phyloP scores from a whole-genome alignment of 1,140 invertebrate species.

The Dendrolimus kikuchii region DNA sequence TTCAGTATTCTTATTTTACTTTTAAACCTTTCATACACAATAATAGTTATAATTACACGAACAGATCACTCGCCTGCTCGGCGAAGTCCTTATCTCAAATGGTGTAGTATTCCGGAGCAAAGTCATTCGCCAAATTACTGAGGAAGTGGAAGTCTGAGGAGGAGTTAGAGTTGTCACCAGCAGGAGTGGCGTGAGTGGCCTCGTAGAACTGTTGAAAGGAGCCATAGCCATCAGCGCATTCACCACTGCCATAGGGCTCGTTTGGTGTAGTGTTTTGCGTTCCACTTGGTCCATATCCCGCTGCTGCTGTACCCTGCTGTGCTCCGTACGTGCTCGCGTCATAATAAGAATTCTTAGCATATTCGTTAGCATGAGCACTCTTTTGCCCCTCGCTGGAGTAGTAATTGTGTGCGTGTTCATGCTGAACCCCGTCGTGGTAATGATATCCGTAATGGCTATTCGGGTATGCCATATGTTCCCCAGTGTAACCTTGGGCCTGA shows the following conservation, averaged over 20 bases:
- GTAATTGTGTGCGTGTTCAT: slow-evolving; percentile 58
- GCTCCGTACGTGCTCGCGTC: slow-evolving; percentile 50
- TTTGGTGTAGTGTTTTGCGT: slow-evolving; percentile 37
- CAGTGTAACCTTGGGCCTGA: slow-evolving; percentile 56
- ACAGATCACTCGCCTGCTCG: slow-evolving; percentile 66
- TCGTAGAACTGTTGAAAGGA: slow-evolving; percentile 82
- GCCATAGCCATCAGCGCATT: slow-evolving; percentile 77
- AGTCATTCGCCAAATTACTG: slow-evolving; percentile 91
- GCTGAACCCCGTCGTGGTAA: slow-evolving; percentile 60
- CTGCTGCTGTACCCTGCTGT: slow-evolving; percentile 41
- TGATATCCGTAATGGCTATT: slow-evolving; percentile 68
- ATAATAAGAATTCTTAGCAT: slow-evolving; percentile 60
- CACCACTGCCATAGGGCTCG: slow-evolving; percentile 69
- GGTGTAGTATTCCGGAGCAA: slow-evolving; percentile 93
- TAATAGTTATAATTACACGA: slow-evolving; percentile 45
- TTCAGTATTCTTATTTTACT: background rate
- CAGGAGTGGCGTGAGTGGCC: slow-evolving; percentile 67
- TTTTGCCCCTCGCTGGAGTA: slow-evolving; percentile 55
- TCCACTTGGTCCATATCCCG: slow-evolving; percentile 25
- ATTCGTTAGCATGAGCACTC: slow-evolving; percentile 51
- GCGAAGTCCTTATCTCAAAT: slow-evolving; percentile 76
- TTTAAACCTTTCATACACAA: slow-evolving; percentile 23
- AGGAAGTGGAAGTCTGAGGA: slow-evolving; percentile 94
- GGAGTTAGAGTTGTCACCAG: slow-evolving; percentile 88
- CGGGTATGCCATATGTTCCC: slow-evolving; percentile 62